Evolutionary conservation across 1,140 invertebrate species (phyloP).

Genomic region (Drosophila nebulosa): DNA sequence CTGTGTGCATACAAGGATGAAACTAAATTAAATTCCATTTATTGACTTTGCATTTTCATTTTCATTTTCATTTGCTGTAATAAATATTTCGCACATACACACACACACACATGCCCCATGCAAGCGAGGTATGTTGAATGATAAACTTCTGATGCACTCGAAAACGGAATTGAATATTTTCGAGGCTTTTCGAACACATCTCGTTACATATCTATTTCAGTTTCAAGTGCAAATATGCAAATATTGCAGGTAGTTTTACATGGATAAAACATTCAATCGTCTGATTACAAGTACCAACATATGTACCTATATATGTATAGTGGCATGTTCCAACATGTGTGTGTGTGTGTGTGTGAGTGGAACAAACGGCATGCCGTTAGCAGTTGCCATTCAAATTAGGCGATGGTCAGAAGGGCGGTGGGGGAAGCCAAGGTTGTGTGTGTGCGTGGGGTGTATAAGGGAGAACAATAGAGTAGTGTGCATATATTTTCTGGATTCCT

Average conservation of each 20-base stretch:
- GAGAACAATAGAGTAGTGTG: not conserved
- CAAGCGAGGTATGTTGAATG: too few relatives aligned
- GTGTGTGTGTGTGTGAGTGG: not conserved
- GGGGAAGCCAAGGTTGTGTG: not conserved
- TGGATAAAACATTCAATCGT: constrained; percentile 33
- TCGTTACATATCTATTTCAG: constrained; percentile 10
- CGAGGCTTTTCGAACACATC: not conserved
- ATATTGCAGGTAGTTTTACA: constrained; percentile 46
- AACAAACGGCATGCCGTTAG: not conserved
- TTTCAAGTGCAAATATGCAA: constrained; percentile 37
- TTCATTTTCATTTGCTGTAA: constrained; percentile 35
- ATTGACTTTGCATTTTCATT: constrained; percentile 44
- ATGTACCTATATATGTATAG: not conserved
- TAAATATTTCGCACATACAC: constrained; percentile 17
- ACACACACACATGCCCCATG: not conserved
- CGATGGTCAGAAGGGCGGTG: not conserved
- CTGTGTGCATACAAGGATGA: not conserved
- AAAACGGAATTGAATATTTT: too few relatives aligned
- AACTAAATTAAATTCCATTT: constrained; percentile 47
- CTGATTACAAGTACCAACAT: constrained; percentile 45
- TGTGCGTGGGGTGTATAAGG: not conserved
- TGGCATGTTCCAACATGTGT: not conserved
- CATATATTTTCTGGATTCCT: not conserved
- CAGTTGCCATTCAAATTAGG: constrained; percentile 1
- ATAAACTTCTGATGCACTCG: too few relatives aligned